phyloP scores from a whole-genome alignment of 2,113 vertebrate genomes.

The Myrmecobius fasciatus region DNA sequence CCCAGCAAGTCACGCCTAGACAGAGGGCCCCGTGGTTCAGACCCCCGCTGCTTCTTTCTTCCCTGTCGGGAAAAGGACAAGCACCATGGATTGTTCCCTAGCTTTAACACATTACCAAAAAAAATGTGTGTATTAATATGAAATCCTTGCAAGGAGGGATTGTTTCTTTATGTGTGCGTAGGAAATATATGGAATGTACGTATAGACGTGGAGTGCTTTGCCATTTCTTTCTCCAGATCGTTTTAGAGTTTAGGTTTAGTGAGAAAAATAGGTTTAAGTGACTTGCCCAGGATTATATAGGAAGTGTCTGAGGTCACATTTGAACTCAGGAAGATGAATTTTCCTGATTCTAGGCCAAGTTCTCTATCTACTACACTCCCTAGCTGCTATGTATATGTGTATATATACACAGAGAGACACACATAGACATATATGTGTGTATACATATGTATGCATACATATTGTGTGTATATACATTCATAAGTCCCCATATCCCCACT shows the following conservation, averaged over 20 bases:
- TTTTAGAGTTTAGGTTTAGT: too few species aligned
- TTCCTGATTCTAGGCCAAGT: too few species aligned
- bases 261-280: neutral
- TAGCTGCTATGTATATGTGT: neutral
- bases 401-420: too few species aligned
- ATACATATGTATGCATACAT: too few species aligned
- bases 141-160: neutral
- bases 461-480: neutral
- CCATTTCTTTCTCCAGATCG: neutral
- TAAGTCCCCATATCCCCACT: neutral
- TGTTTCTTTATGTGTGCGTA: neutral
- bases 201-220: neutral
- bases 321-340: neutral
- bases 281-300: neutral
- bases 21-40: neutral
- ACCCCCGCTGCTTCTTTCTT: neutral
- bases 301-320: neutral
- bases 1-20: neutral
- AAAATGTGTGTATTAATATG: neutral
- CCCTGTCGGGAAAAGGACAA: neutral
- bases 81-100: neutral
- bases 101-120: neutral
- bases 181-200: neutral
- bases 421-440: neutral
- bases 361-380: neutral